Conservation (phyloP, 2,888 invertebrate genomes). For the Lamellibrachia satsuma region DNA sequence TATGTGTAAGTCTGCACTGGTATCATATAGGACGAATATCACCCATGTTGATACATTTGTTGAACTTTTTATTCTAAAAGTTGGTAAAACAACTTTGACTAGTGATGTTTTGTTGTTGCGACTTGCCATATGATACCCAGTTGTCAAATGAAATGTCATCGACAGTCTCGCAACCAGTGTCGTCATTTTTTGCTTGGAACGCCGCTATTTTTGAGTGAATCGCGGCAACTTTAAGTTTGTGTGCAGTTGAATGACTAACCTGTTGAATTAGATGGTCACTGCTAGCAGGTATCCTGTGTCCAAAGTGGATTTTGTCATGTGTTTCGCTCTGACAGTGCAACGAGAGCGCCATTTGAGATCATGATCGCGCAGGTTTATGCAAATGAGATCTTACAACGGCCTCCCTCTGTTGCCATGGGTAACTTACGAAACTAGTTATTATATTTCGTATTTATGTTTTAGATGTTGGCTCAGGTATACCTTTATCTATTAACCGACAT, state of each 20-base stretch:
- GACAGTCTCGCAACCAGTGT: not conserved
- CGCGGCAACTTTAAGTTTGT: not conserved
- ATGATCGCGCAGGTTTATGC: constrained; percentile 31
- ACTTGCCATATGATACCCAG: constrained; percentile 1
- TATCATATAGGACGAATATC: not conserved
- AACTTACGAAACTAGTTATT: not conserved
- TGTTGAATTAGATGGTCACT: constrained; percentile 28
- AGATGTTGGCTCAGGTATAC: not conserved
- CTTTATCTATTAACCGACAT: not conserved
- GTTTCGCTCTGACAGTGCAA: constrained; percentile 33
- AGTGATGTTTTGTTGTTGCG: not conserved
- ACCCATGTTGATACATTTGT: not conserved
- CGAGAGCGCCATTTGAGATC: constrained; percentile 37
- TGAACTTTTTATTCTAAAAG: not conserved
- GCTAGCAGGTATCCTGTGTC: constrained; percentile 28
- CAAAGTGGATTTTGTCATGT: constrained; percentile 29
- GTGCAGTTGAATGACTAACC: constrained; percentile 26
- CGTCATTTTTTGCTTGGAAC: not conserved
- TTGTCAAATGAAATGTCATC: constrained; percentile 13
- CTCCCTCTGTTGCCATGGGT: constrained; percentile 27
- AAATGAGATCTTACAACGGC: constrained; percentile 29
- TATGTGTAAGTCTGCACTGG: not conserved
- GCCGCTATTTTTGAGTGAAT: not conserved
- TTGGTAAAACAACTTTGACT: not conserved
- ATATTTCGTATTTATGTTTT: not conserved